Evolutionary conservation across 2,888 invertebrate species (phyloP), one percentile per base, ranked within the genome.

Genomic region (Calliopum simillimum): DNA sequence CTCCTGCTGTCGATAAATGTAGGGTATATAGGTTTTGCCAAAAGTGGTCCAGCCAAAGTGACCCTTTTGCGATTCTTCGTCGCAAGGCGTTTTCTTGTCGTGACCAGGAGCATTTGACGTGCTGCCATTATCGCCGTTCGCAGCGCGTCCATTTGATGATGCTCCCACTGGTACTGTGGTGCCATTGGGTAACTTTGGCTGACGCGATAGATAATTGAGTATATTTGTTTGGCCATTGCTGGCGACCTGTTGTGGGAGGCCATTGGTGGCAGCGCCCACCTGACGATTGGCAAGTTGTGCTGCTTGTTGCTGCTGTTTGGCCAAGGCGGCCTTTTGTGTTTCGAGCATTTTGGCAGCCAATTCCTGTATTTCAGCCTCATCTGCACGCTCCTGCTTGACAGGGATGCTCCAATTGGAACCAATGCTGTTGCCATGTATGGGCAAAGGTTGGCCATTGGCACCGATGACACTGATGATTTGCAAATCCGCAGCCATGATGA

Each of bases 41-140:
- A 97, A 90, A 78, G 92, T 92, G 72, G 93, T 92, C 97, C 97
- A 98, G 66, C 96, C 96, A 85, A 97, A 98, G 80, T 94, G 91
- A 51, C 94, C 93, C 79, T 92, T 90, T 82, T 91, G 90, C 71
- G 93, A 93, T 75, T 93, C 92, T 79, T 94, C 94, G 81, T 94
- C 94, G 6, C 85, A 84, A 2, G 85, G 85, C 3, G 79, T 74
- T 67, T 82, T 82, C 68, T 82, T 81, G 3, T 78, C 78, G 19
- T 76, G 75, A 49, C 70, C 76, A 56, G 75, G 71, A 16, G 88
- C 87, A n/a, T 81, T 76, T 58, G 86, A 86, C 19, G 61, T 67
- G 16, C 58, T 65, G 41, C 61, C 43, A 8, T 61, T 73, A 23
- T 71, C 68, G 2, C 74, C 73, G n/a, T 80, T 77, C 16, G 44